Base-by-base conservation (phyloP, 1,140 invertebrate genomes). In the Notospermus geniculatus region DNA sequence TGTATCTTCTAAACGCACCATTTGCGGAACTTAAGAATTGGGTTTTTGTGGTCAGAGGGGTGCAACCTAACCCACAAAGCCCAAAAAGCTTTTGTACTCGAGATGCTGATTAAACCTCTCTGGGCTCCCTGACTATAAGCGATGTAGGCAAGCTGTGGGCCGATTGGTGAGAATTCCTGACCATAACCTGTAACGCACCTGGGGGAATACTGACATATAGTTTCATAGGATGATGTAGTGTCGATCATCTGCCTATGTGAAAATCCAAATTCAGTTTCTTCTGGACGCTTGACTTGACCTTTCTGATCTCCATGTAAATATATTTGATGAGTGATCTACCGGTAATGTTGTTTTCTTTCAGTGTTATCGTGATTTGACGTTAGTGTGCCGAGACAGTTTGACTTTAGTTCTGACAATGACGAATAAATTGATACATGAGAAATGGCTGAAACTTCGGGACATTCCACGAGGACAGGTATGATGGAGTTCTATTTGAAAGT, bases 301-400 rank as follows among this genome's bases (percentile, higher is more conserved):
- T 23, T 23, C 22, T 9, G 25, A n/a, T n/a, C n/a, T n/a, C n/a
- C n/a, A n/a, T n/a, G n/a, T n/a, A 39, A 30, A 41, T 13, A 39
- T 46, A n/a, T 41, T 46, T 2, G 15, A 41, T 13, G 39, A 5
- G 2, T n/a, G 4, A 41, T 39, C 5, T 41, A 5, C 13, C 56
- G 7, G 39, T 57, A n/a, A 7, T 59, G 53, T 41, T 57, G 71
- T 57, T 66, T 69, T 64, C 67, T 77, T 73, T 9, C 76, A 88
- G 87, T 90, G 88, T 83, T 97, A 94, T 79, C 87, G 93, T 75
- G 94, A 97, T 80, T 85, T 97, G 64, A 94, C 90, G 1, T 84
- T 97, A 41, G 86, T 97, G 25, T 89, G 88, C 2, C 85, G 93
- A 71, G 95, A 98, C 83, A 93, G 92, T 39, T 85, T 97, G 69